Evolutionary conservation across 2,113 vertebrate species (phyloP).

Genomic region (Xerus inauris): DNA sequence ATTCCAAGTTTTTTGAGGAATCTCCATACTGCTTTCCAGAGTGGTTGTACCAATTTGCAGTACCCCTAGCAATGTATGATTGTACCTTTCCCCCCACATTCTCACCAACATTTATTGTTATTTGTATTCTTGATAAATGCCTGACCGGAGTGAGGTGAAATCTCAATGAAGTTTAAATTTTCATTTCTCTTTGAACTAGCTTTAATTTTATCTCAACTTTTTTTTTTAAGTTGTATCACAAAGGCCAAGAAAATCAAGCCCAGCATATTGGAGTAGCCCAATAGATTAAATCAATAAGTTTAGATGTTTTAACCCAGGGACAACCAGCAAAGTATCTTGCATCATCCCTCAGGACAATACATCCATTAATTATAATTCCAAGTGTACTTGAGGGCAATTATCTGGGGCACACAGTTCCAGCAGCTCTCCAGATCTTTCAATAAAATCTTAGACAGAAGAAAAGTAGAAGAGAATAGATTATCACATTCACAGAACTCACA

Average conservation of each 20-base stretch:
- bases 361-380: constrained; percentile 34
- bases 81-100: too few species aligned
- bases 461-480: not conserved
- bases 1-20: too few species aligned
- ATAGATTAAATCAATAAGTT: not conserved
- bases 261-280: not conserved
- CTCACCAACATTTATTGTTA: too few species aligned
- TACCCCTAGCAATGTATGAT: too few species aligned
- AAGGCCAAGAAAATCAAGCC: constrained; percentile 24
- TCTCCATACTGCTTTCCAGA: too few species aligned
- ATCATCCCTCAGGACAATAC: not conserved
- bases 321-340: not conserved
- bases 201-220: constrained; percentile 46
- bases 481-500: not conserved
- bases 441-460: not conserved
- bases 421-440: not conserved
- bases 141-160: too few species aligned
- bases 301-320: not conserved
- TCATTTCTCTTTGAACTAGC: constrained; percentile 1
- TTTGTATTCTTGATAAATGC: too few species aligned
- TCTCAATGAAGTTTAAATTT: too few species aligned
- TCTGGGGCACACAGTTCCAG: not conserved
- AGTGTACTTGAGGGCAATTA: not conserved
- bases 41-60: too few species aligned
- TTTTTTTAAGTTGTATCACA: not conserved